Evolutionary conservation across 2,797 vertebrate species (phyloP), one percentile per base, ranked within the genome.

Genomic region (Myotis pilosus): DNA sequence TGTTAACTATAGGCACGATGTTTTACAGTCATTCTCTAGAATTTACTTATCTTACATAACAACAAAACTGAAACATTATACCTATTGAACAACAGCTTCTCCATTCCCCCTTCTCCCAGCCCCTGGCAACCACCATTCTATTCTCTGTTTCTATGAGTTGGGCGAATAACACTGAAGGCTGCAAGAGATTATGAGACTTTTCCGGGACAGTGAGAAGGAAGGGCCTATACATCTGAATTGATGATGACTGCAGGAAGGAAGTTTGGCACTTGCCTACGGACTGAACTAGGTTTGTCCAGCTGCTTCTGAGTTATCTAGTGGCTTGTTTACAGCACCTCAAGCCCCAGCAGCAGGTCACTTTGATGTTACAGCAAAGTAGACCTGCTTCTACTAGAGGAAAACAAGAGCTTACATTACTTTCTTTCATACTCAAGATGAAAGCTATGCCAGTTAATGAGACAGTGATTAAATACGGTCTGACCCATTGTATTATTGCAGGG

Each of bases 381-480:
- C 6, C 2, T 76, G 49, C 86, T 74, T 47, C 20, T 83, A 19
- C 5, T 49, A 82, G 22, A 44, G 3, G 25, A 79, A 90, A 62
- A 69, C 47, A 47, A 60, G 5, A 69, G 66, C 4, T 66, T 66
- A 17, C 11, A 62, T 30, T 57, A 44, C 0, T n/a, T 81, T 44
- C 22, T 51, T 64, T 78, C 51, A 86, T 28, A 57, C 6, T 41
- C 36, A 71, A 83, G n/a, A 53, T n/a, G 17, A 86, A 89, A 89
- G 44, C 7, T 49, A 30, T 10, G 60, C 2, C 1, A 6, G 2
- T 20, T 60, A 68, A 57, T 51, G 53, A 9, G 30, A 82, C 0
- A 62, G 8, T 38, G 64, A 69, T n/a, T 55, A 69, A 85, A 75
- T 17, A 71, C 68, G 17, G 8, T 47, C 7, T n/a, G 38, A 19